phyloP scores from a whole-genome alignment of 2,113 vertebrate species.

The Poeciliopsis retropinna region DNA sequence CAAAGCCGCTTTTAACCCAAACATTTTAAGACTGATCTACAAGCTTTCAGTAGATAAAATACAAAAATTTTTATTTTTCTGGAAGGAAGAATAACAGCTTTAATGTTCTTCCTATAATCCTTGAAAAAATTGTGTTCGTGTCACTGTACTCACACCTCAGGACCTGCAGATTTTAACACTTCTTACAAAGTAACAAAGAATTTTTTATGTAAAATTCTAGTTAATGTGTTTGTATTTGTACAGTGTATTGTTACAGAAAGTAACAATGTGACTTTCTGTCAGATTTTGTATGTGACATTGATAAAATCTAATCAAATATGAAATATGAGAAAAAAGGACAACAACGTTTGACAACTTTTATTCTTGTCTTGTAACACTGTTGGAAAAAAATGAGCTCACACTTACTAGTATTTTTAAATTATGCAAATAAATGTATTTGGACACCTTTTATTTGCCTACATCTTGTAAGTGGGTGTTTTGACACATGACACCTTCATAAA shows the following conservation, averaged over 20 bases:
- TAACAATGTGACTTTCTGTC: slow-evolving; percentile 21
- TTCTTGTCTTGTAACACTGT: slow-evolving; percentile 55
- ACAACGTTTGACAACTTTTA: slow-evolving; percentile 35
- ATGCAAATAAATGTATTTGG: slow-evolving; percentile 55
- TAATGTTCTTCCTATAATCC: slow-evolving; percentile 24
- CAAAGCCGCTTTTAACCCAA: slow-evolving; percentile 15
- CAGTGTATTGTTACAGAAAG: slow-evolving; percentile 2
- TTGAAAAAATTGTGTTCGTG: slow-evolving; percentile 31
- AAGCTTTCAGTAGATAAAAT: too few species aligned
- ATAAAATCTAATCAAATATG: slow-evolving; percentile 35
- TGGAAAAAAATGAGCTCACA: slow-evolving; percentile 34
- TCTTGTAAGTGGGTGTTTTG: slow-evolving; percentile 34
- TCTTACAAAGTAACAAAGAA: background rate
- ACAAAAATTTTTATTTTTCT: slow-evolving; percentile 28
- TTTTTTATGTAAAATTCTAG: slow-evolving; percentile 33
- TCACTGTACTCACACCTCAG: slow-evolving; percentile 10
- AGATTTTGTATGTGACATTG: slow-evolving; percentile 37
- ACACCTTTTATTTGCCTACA: slow-evolving; percentile 25
- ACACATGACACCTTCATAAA: slow-evolving; percentile 1
- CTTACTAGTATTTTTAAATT: slow-evolving; percentile 69
- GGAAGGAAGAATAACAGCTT: slow-evolving; percentile 15
- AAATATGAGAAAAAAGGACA: slow-evolving; percentile 28
- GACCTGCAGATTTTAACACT: background rate
- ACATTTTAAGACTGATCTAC: slow-evolving; percentile 5
- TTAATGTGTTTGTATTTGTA: slow-evolving; percentile 23